Evolutionary conservation across 1,140 invertebrate genomes (phyloP), one percentile per base, ranked within the genome.

Genomic region (Macrobrachium rosenbergii): DNA sequence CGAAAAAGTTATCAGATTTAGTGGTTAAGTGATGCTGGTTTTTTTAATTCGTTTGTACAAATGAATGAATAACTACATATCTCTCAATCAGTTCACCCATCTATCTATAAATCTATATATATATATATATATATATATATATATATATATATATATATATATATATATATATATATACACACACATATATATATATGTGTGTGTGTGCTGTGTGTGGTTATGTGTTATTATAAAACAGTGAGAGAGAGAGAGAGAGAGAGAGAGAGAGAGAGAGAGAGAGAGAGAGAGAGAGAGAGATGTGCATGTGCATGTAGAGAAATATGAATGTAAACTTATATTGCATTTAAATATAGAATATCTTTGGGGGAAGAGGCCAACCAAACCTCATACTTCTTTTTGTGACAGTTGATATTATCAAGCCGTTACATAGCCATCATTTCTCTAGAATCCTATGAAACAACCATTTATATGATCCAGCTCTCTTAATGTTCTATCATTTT

Each of bases 401-500:
- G 23, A 37, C 23, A 23, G 72, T 75, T 23, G 28, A 21, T 23
- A 37, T 75, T 23, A 43, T 85, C 75, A 7, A 58, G 62, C 16
- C 59, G 60, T 69, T 60, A 60, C 43, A 21, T n/a, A 17, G 63
- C 78, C 81, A 60, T 73, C 59, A 78, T 45, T 73, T 59, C 43
- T 63, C 28, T 63, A 73, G 77, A 59, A 75, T 80, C 84, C 84
- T 80, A 80, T 75, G 84, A 87, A 87, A 80, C 84, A 75, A 87
- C 84, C 84, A 87, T 87, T 87, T 87, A 87, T 87, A 87, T 87
- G 84, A 87, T 87, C 84, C 84, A 87, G 63, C 84, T 69, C 84
- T 87, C 84, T 87, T 87, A 87, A 87, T 87, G 78, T 87, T 87
- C 84, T 87, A 87, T 87, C 84, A 87, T 87, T 87, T 87, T 87